Percentiles rank a stretch among this genome's conserved stretches.
Conservation (phyloP, 2,888 invertebrate species). For the Dryocosmus kuriphilus region DNA sequence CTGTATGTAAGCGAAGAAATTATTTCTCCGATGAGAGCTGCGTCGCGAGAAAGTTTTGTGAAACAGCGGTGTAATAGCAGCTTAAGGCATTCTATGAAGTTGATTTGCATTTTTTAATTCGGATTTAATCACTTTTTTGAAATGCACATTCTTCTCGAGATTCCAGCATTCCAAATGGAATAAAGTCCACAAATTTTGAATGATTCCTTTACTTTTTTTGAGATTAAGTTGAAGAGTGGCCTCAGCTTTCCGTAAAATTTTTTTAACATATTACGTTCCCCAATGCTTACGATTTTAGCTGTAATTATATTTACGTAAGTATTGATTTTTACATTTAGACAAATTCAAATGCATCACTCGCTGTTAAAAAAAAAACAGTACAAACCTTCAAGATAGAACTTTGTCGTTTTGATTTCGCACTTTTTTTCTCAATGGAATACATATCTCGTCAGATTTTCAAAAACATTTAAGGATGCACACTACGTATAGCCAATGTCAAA, state of each 20-base stretch:
- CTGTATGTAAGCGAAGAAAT: slow-evolving; percentile 3
- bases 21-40: not conserved
- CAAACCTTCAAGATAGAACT: not conserved
- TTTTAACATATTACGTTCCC: not conserved
- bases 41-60: not conserved
- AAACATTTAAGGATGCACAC: not conserved
- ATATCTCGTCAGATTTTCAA: not conserved
- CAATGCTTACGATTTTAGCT: too few species aligned
- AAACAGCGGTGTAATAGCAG: not conserved
- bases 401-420: not conserved
- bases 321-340: too few species aligned
- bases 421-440: not conserved
- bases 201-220: not conserved
- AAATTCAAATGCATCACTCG: too few species aligned
- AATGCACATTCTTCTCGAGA: not conserved
- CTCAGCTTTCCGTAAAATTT: not conserved
- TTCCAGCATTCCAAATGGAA: not conserved
- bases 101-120: not conserved
- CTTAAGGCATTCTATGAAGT: not conserved
- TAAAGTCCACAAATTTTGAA: not conserved
- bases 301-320: too few species aligned
- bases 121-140: not conserved
- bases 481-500: too few species aligned
- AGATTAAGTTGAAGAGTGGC: not conserved
- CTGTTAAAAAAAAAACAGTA: not conserved